Evolutionary conservation across 2,888 invertebrate genomes (phyloP).

Genomic region (Macrophya alboannulata): DNA sequence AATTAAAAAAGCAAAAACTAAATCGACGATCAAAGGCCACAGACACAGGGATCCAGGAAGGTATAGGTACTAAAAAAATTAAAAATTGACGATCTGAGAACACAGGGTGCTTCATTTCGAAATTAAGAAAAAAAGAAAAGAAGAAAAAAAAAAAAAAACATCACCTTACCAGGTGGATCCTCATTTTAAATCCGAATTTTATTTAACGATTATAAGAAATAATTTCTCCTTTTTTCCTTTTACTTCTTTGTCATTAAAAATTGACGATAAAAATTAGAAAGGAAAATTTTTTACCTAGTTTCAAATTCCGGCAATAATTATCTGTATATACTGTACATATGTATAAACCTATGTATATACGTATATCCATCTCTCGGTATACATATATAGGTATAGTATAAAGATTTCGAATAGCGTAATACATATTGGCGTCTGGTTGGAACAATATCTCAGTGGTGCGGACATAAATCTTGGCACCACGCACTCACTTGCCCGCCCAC

Average conservation of each 20-base stretch:
- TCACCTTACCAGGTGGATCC: not conserved
- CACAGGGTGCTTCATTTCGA: slow-evolving; percentile 30
- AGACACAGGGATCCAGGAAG: slow-evolving; percentile 64
- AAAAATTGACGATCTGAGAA: not conserved
- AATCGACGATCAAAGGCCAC: slow-evolving; percentile 39
- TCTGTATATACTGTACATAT: not conserved
- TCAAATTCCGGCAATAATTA: not conserved
- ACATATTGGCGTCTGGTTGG: slow-evolving; percentile 77
- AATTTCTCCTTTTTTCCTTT: not conserved
- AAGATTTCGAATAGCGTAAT: slow-evolving; percentile 75
- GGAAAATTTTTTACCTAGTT: not conserved
- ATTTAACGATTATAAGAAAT: not conserved
- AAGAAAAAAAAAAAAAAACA: not conserved
- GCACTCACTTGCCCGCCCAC: slow-evolving; percentile 78
- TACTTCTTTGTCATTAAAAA: not conserved
- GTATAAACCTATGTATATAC: not conserved
- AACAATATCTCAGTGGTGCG: slow-evolving; percentile 79
- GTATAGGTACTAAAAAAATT: slow-evolving; percentile 61
- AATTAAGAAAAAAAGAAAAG: not conserved
- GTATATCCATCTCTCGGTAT: slow-evolving; percentile 52
- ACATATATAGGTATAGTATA: slow-evolving; percentile 59
- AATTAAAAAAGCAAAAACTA: slow-evolving; percentile 76
- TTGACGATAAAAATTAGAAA: not conserved
- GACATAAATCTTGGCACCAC: slow-evolving; percentile 80
- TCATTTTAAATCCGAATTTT: not conserved